These are phyloP conservation scores for Anthoptus insignis DNA, from an alignment of 2,888 invertebrate species.

Conservation along the genomic window DNA sequence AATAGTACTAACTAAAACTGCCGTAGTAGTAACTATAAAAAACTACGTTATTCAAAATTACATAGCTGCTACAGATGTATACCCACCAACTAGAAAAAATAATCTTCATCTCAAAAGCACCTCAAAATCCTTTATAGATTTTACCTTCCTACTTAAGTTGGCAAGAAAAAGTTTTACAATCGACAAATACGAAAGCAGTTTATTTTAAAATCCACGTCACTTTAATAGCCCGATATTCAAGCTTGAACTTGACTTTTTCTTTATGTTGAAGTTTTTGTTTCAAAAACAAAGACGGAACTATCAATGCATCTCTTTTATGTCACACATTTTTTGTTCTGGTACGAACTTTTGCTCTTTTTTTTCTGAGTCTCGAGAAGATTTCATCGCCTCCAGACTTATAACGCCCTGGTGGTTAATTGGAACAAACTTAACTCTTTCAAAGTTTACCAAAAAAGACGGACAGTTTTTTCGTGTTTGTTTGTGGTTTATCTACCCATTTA, in stretches of 20 bases:
- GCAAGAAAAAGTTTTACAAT: too few species aligned
- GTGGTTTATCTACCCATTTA: too few species aligned
- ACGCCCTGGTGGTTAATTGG: constrained; percentile 68
- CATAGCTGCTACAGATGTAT: too few species aligned
- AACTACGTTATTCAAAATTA: too few species aligned
- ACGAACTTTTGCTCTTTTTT: constrained; percentile 50
- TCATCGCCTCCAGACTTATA: constrained; percentile 55
- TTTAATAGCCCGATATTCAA: constrained; percentile 25
- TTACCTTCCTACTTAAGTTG: too few species aligned
- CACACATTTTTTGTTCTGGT: constrained; percentile 51
- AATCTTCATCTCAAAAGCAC: too few species aligned
- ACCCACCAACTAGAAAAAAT: too few species aligned
- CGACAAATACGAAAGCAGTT: not conserved
- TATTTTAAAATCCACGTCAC: constrained; percentile 17
- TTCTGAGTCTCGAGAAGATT: constrained; percentile 46
- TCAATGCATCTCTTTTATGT: constrained; percentile 47
- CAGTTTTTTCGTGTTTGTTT: too few species aligned
- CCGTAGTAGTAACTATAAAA: too few species aligned
- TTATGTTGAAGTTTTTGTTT: constrained; percentile 23
- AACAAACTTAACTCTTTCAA: constrained; percentile 64
- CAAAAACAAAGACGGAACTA: constrained; percentile 53
- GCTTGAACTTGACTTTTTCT: constrained; percentile 26
- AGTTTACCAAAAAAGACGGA: constrained; percentile 24
- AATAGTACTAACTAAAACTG: too few species aligned
- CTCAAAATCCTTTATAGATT: too few species aligned